Evolutionary conservation across 37 sponge, comb jelly and placozoan species (phyloP).

Genomic region (Oopsacas minuta): DNA sequence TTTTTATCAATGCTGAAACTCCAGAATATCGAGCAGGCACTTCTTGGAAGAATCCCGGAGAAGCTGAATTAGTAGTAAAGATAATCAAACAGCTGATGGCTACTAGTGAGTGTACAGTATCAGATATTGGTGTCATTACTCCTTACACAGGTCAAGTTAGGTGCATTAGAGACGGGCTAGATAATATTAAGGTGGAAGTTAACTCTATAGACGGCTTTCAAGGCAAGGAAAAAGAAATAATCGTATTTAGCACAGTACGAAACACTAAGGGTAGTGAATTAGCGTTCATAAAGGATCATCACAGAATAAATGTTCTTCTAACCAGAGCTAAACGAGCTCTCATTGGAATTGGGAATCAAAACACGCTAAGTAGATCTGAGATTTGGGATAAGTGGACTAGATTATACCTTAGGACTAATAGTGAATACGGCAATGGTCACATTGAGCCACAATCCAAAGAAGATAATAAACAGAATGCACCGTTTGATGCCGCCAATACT

Average conservation of each 20-base stretch:
- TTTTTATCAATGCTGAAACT: slow-evolving; percentile 33
- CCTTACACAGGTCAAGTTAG: slow-evolving; percentile 50
- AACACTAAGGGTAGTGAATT: background rate
- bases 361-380: slow-evolving; percentile 23
- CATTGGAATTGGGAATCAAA: slow-evolving; percentile 42
- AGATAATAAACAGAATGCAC: too few species aligned
- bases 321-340: slow-evolving; percentile 48
- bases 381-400: slow-evolving; percentile 43
- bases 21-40: slow-evolving; percentile 22
- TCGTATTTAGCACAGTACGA: slow-evolving; percentile 55
- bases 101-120: slow-evolving; percentile 6
- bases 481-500: too few species aligned
- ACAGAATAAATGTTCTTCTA: slow-evolving; percentile 50
- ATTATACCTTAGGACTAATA: too few species aligned
- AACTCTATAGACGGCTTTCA: slow-evolving; percentile 47
- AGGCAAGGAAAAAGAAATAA: slow-evolving; percentile 53
- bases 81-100: slow-evolving; percentile 26
- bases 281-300: slow-evolving; percentile 33
- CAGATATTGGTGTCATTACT: slow-evolving; percentile 42
- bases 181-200: slow-evolving; percentile 22
- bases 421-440: too few species aligned
- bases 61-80: slow-evolving; percentile 31
- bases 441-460: too few species aligned
- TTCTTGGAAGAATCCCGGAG: slow-evolving; percentile 36
- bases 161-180: slow-evolving; percentile 26